phyloP scores from a whole-genome alignment of 2,888 invertebrate species.

The Neoaliturus tenellus region DNA sequence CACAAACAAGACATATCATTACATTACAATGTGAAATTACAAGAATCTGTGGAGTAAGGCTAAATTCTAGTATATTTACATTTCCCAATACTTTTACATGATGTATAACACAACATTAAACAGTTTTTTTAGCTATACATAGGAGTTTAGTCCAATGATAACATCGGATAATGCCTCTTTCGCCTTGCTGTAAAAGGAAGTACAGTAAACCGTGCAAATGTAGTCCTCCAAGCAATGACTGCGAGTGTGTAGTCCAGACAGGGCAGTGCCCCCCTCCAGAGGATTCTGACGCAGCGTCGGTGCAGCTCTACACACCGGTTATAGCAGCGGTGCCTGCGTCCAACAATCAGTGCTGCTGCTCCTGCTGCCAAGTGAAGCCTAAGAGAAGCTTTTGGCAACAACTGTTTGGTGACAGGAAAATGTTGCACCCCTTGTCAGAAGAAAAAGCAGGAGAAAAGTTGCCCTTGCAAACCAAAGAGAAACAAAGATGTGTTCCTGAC shows the following conservation, averaged over 20 bases:
- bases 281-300: not conserved
- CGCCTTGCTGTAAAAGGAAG: conserved; percentile 16
- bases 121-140: not conserved
- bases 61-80: not conserved
- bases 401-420: not conserved
- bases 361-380: not conserved
- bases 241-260: not conserved
- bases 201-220: not conserved
- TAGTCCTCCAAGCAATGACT: not conserved
- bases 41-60: not conserved
- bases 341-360: not conserved
- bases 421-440: not conserved
- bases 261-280: not conserved
- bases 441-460: not conserved
- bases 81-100: not conserved
- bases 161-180: not conserved
- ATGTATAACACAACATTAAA: not conserved
- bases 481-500: not conserved
- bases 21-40: not conserved
- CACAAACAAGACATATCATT: not conserved
- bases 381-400: conserved; percentile 40
- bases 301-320: not conserved
- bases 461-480: not conserved
- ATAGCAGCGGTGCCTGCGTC: not conserved
- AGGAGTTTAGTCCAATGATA: not conserved